Evolutionary conservation across 2,888 invertebrate species (phyloP).

Genomic region (Troides helena): DNA sequence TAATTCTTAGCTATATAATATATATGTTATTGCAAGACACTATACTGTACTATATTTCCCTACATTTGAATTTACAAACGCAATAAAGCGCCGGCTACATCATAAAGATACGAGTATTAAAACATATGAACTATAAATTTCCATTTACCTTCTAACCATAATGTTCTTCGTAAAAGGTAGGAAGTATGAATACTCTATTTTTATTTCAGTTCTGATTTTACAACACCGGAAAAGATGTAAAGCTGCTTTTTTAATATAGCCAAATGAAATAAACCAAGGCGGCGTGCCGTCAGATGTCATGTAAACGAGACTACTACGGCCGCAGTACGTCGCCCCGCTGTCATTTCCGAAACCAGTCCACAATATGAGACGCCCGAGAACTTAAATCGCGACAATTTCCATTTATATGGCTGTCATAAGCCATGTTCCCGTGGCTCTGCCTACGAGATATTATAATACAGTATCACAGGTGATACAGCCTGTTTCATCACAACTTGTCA

Average conservation of each 20-base stretch:
- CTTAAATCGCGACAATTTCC: slow-evolving; percentile 70
- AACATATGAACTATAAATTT: slow-evolving; percentile 28
- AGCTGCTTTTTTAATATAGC: slow-evolving; percentile 31
- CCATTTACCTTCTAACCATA: slow-evolving; percentile 20
- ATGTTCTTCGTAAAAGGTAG: slow-evolving; percentile 8
- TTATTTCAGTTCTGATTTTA: slow-evolving; percentile 12
- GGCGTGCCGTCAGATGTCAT: slow-evolving; percentile 20
- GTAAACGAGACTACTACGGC: slow-evolving; percentile 32
- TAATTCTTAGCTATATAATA: slow-evolving; percentile 5
- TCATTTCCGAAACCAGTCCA: slow-evolving; percentile 59
- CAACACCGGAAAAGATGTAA: neutral
- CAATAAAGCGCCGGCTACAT: slow-evolving; percentile 24
- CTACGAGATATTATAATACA: slow-evolving; percentile 40
- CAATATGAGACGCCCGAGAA: slow-evolving; percentile 51
- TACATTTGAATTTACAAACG: slow-evolving; percentile 26
- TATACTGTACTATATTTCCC: slow-evolving; percentile 8
- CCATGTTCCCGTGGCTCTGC: slow-evolving; percentile 57
- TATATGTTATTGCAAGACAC: neutral
- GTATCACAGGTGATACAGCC: slow-evolving; percentile 34
- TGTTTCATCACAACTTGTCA: slow-evolving; percentile 29
- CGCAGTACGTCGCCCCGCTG: slow-evolving; percentile 35
- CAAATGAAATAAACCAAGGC: slow-evolving; percentile 25
- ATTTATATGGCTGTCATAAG: slow-evolving; percentile 69
- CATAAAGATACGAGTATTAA: slow-evolving; percentile 26
- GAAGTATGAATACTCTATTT: neutral